phyloP scores from a whole-genome alignment of 2,797 vertebrate genomes.

The Acrossocheilus wenchowensis region DNA sequence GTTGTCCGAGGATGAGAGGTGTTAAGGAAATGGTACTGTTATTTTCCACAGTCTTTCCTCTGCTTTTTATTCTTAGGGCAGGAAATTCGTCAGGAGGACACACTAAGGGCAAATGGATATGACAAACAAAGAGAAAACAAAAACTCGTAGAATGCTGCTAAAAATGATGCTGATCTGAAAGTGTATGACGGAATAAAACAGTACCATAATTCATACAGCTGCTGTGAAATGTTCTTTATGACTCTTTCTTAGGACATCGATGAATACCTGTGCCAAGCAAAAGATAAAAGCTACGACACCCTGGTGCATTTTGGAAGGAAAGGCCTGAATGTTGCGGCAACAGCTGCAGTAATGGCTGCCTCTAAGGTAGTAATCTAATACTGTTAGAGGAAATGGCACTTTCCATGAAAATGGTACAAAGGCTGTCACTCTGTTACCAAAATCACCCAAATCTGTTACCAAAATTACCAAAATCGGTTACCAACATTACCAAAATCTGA shows the following conservation, averaged over 20 bases:
- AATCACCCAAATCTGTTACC: background rate
- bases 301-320: conserved; percentile 96
- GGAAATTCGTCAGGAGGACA: conserved; percentile 61
- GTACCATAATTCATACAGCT: background rate
- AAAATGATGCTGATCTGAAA: background rate
- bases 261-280: conserved; percentile 96
- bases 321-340: conserved; percentile 95
- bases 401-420: background rate
- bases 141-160: background rate
- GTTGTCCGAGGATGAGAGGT: conserved; percentile 21
- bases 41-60: conserved; percentile 59
- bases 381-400: conserved; percentile 1
- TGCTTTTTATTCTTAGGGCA: conserved; percentile 55
- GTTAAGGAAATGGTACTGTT: conserved; percentile 62
- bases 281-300: conserved; percentile 98
- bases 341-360: conserved; percentile 96
- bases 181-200: background rate
- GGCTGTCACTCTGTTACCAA: background rate
- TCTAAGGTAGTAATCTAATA: conserved; percentile 86
- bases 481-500: background rate
- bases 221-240: conserved; percentile 4
- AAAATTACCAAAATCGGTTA: background rate
- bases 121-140: background rate
- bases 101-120: conserved; percentile 29
- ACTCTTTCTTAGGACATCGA: conserved; percentile 89